Base-by-base conservation (phyloP, 2,797 vertebrate genomes). In the Phyllotis vaccarum region DNA sequence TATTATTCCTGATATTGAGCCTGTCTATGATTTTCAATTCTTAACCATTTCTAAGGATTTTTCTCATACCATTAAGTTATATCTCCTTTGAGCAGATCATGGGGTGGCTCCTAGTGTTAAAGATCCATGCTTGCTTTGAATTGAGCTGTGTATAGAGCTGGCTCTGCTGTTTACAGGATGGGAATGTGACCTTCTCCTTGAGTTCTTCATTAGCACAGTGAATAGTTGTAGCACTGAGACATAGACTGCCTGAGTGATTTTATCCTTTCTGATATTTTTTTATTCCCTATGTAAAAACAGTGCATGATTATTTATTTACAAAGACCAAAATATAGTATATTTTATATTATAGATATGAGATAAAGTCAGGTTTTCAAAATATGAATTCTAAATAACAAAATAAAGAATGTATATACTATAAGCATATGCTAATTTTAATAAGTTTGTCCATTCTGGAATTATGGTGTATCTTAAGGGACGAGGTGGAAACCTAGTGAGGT, bases 321-420 rank as follows among this genome's bases (percentile, higher is more conserved):
- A 54, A 89, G 62, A 34, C 22, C 2, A 68, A 11, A 93, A 91
- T 49, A 68, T n/a, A 37, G 24, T 19, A n/a, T 62, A 81, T 70
- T 86, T 88, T 89, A 29, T 86, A 70, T 81, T 74, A 1, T 17
- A 34, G 6, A 34, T 60, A 31, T 72, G 16, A 79, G 29, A 60
- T 62, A 5, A 37, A 31, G 64, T 12, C 9, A 91, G 5, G 5
- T 92, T 93, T 96, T 89, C 37, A n/a, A 96, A 94, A 89, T 70
- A 11, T 68, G 8, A 0, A 46, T 37, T 52, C 46, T 49, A 75
- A 13, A 22, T 86, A 86, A 85, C 22, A 89, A 92, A 93, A 89
- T 86, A 68, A 75, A 43, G 5, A 6, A 46, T 49, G 1, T 2
- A n/a, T 31, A 1, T 31, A 75, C 17, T 74, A 81, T 80, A 49